Base-by-base conservation (phyloP, 2,797 vertebrate genomes). In the Otolemur crassicaudatus region DNA sequence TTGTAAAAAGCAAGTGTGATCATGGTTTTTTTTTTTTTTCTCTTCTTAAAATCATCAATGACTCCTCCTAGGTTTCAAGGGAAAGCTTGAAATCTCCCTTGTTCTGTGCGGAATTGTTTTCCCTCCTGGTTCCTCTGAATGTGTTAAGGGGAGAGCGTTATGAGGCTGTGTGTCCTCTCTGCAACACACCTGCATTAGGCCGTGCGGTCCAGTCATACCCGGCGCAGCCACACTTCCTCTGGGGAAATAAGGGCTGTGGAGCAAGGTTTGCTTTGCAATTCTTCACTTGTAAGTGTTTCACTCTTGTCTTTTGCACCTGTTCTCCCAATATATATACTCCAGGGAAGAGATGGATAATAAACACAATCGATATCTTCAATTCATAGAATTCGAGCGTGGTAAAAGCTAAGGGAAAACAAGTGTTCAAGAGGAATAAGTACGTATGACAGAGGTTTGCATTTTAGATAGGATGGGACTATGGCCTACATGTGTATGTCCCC, bases 1-100 rank as follows among this genome's bases (percentile, higher is more conserved):
- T 80, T 89, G 19, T 61, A 37, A 81, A 96, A 69, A 34, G 11
- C 46, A 79, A 81, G 27, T 61, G n/a, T 92, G 22, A n/a, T 80
- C 31, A 9, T 94, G 34, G 43, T 43, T 92, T 96, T 95, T 90
- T 43, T 34, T 43, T 83, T 90, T 19, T 69, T 34, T 87, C 43
- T 34, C 43, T 79, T 90, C 19, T 69, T 34, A 69, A 86, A 83
- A 75, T 92, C 16, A 69, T 92, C 23, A 80, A 9, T 93, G n/a
- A 73, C 19, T 82, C 13, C 5, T 69, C 49, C 49, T 25, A 84
- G 23, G 7, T 70, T 84, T 93, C 73, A 87, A 65, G 40, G 49
- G 29, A 91, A 86, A 93, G 29, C 53, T 82, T 34, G 19, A 95
- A 72, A 13, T 34, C 84, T 94, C 31, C 56, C 4, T 69, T 80